Evolutionary conservation across 2,113 vertebrate genomes (phyloP), one percentile per base, ranked within the genome.

Genomic region (Gila orcuttii): DNA sequence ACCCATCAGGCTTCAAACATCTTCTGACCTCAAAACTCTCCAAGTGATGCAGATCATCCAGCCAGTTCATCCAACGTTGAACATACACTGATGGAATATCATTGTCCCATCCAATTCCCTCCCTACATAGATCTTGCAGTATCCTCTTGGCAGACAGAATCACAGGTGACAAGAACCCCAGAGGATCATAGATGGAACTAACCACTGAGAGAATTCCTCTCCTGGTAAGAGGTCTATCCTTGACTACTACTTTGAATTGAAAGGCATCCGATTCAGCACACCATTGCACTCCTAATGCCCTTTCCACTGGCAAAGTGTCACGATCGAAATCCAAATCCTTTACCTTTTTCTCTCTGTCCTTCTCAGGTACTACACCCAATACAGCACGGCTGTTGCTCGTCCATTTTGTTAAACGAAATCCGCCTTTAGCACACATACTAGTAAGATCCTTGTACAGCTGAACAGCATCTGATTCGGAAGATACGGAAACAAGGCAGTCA

Each of bases 141-240:
- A 47, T 64, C 28, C 25, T 42, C 25, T 78, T 76, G 11, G 17
- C 42, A 68, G 17, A 25, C 33, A 80, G 5, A 25, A 60, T 62
- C 11, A 60, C 55, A 28, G 75, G 86, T 21, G 75, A 60, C 2
- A 85, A 25, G n/a, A 87, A 87, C 11, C 86, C 82, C n/a, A 87
- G 33, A 42, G 82, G 86, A 45, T 84, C 64, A 33, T 87, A 87
- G 36, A 86, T 86, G 19, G 82, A 84, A 36, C 74, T 71, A 62
- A 25, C 25, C 60, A 28, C 28, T 28, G 28, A 28, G 28, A 28
- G 28, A 28, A 28, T 28, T 28, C 28, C 28, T 28, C 28, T 64
- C 60, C 11, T 64, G 2, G 62, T 64, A 64, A 64, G 12, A 15
- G 62, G 62, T 64, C 62, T 28, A 13, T 31, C 42, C 3, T 52